Conservation (phyloP, 92 coral and sea anemone genomes). For the Heliopora coerulea region DNA sequence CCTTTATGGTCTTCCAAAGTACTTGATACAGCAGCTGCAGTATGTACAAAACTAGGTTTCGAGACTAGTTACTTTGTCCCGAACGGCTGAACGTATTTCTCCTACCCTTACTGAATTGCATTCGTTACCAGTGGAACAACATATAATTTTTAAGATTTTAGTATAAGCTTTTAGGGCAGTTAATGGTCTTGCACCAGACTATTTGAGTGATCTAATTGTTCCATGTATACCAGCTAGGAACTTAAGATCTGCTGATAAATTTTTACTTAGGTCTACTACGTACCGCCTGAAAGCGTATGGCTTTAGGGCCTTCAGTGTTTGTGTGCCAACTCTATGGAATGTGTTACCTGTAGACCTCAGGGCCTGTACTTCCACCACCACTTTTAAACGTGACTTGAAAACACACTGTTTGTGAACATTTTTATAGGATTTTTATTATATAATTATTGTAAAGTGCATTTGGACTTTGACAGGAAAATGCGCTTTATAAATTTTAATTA, state of each 20-base stretch:
- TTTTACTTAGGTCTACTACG: not conserved
- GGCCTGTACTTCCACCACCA: not conserved
- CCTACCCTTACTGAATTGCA: too few relatives aligned
- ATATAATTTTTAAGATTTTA: conserved; percentile 5
- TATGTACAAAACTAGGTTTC: conserved; percentile 24
- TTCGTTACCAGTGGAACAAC: not conserved
- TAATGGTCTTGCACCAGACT: not conserved
- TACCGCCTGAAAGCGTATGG: not conserved
- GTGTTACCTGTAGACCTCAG: not conserved
- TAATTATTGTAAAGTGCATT: not conserved
- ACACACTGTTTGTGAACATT: not conserved
- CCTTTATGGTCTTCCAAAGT: conserved; percentile 26
- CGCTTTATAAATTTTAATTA: not conserved
- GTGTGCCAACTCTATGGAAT: conserved; percentile 9
- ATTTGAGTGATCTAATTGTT: not conserved
- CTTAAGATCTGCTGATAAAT: not conserved
- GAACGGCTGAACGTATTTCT: too few relatives aligned
- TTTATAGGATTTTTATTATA: not conserved
- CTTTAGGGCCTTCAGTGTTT: not conserved
- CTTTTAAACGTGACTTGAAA: too few relatives aligned
- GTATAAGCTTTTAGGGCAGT: not conserved
- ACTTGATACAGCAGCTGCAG: conserved; percentile 6
- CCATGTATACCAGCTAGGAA: not conserved
- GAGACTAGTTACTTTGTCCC: conserved; percentile 16
- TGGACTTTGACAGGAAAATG: conserved; percentile 33